Evolutionary conservation across 2,797 vertebrate genomes (phyloP), one percentile per base, ranked within the genome.

Genomic region (Agapornis canus): DNA sequence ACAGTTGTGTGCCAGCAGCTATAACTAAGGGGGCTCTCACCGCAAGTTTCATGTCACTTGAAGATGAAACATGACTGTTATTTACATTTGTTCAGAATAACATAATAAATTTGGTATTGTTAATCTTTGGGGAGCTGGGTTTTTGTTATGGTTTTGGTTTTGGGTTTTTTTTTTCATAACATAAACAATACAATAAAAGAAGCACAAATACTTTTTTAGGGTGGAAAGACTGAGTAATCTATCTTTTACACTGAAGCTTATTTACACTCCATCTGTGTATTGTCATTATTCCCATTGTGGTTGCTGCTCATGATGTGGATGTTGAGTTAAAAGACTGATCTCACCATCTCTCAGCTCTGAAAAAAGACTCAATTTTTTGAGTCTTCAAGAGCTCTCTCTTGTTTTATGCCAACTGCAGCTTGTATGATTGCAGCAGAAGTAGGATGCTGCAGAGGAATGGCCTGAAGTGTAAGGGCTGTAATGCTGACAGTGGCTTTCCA

Each of bases 131-230:
- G 0, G 0, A 13, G 27, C 27, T 25, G 26, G 9, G 2, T 43
- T 31, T 31, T 12, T 0, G 12, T 49, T 43, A 26, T 15, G 3
- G 9, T 21, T 56, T 32, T 2, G 1, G 0, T 10, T 14, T 54
- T 52, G 11, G 11, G 2, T 26, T 42, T 17, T 14, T 61, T 89
- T 65, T 39, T 48, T 26, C 63, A 4, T 47, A 35, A 56, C 17
- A 40, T 45, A 35, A 72, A 59, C 13, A n/a, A 8, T 61, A 19
- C 31, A 71, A 49, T 54, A 48, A 82, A 86, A 82, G 19, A 86
- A 82, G 11, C 23, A n/a, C 65, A 37, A 69, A 49, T 83, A 47
- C 4, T 25, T 39, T 82, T 81, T 39, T 61, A 35, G 12, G 11
- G 26, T 76, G 23, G 37, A 82, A 92, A 66, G 35, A 40, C 29